phyloP scores from a whole-genome alignment of 2,888 invertebrate species.

The Deladenus siricidicola region DNA sequence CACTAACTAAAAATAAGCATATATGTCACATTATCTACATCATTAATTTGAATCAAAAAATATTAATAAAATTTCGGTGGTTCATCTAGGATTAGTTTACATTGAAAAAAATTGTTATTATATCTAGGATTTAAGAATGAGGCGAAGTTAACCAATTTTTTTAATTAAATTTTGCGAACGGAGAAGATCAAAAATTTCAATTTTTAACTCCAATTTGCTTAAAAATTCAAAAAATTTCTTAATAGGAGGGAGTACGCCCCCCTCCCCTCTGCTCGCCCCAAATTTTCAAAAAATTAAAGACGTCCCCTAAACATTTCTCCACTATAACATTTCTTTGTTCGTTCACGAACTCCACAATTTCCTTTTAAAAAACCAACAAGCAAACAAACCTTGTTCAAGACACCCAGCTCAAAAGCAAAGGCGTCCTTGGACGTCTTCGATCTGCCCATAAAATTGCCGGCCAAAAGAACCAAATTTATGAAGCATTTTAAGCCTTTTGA shows the following conservation, averaged over 20 bases:
- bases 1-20: constrained; percentile 54
- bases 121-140: too few relatives aligned
- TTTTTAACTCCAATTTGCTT: not conserved
- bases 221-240: not conserved
- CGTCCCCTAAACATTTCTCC: not conserved
- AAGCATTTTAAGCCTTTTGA: constrained; percentile 82
- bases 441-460: constrained; percentile 94
- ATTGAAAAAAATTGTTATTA: too few relatives aligned
- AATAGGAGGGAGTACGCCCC: too few relatives aligned
- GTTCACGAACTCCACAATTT: too few relatives aligned
- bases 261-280: too few relatives aligned
- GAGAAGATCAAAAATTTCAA: not conserved
- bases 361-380: too few relatives aligned
- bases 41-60: too few relatives aligned
- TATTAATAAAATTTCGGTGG: too few relatives aligned
- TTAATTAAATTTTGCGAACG: too few relatives aligned
- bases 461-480: constrained; percentile 70
- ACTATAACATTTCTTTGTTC: too few relatives aligned
- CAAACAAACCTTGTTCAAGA: constrained; percentile 73
- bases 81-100: too few relatives aligned
- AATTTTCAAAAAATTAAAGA: not conserved
- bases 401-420: constrained; percentile 89
- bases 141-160: too few relatives aligned
- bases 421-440: constrained; percentile 73
- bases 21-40: not conserved